Conservation (phyloP, 2,113 vertebrate genomes). For the Nymphicus hollandicus region DNA sequence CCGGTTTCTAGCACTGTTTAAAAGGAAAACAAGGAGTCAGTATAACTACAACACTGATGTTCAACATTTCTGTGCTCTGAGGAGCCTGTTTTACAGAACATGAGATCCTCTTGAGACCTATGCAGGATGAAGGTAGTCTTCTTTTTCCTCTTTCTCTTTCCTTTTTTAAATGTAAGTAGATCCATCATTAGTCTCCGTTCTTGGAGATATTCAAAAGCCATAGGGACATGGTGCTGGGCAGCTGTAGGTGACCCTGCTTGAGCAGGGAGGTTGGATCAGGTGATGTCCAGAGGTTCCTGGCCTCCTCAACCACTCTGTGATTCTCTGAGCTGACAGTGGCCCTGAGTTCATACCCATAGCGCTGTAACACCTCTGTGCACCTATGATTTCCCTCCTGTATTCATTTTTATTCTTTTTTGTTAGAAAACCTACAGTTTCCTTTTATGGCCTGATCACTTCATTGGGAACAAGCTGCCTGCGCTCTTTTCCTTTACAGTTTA, state of each 20-base stretch:
- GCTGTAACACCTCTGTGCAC: no score
- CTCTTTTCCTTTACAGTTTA: background rate
- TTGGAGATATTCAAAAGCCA: background rate
- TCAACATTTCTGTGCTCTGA: background rate
- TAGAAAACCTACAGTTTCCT: background rate
- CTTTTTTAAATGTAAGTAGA: background rate
- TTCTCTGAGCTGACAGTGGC: background rate
- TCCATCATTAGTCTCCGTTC: background rate
- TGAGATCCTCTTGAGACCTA: background rate
- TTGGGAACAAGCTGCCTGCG: background rate
- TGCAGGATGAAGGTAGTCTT: background rate
- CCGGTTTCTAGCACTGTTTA: slow-evolving; percentile 8
- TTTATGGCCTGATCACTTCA: background rate
- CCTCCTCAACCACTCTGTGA: background rate
- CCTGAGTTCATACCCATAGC: background rate
- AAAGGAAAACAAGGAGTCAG: background rate
- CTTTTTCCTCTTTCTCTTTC: background rate
- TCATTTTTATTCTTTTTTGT: background rate
- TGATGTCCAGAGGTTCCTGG: background rate
- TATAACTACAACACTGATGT: background rate
- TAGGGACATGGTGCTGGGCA: background rate
- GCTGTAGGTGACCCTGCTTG: background rate
- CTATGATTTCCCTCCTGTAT: background rate
- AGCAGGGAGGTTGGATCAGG: background rate
- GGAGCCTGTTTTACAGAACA: background rate